Conservation (phyloP, 1,140 invertebrate species). For the Coenobita brevimanus region DNA sequence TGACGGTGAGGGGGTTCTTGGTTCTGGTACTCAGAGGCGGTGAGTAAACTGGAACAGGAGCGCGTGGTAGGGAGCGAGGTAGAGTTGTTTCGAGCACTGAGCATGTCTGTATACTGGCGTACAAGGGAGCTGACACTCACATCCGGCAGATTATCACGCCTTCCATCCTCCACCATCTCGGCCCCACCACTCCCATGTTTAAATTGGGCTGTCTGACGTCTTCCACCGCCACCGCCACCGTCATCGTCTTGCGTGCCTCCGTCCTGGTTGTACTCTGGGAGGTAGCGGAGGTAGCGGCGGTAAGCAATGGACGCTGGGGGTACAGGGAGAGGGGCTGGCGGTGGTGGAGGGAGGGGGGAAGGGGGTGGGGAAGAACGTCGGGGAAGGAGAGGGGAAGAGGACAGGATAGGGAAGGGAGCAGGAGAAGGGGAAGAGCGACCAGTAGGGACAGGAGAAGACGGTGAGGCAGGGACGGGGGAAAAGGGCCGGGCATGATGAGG, state of each 20-base stretch:
- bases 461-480: neutral
- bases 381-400: neutral
- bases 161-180: neutral
- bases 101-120: constrained; percentile 51
- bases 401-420: neutral
- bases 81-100: constrained; percentile 21
- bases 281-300: constrained; percentile 28
- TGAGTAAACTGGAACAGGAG: constrained; percentile 34
- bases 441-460: too few species aligned
- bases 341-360: neutral
- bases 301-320: neutral
- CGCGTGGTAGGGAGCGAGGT: neutral
- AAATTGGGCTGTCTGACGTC: neutral
- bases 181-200: neutral
- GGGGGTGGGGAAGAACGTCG: neutral
- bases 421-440: neutral
- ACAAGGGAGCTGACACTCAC: constrained; percentile 38
- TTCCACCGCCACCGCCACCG: neutral
- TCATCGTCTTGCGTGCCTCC: neutral
- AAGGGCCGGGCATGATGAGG: neutral
- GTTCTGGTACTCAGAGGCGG: neutral
- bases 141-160: constrained; percentile 43
- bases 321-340: neutral
- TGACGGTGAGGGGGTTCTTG: neutral
- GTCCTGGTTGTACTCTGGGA: constrained; percentile 32